Conservation (phyloP, 2,888 invertebrate genomes). For the Corbicula japonica region DNA sequence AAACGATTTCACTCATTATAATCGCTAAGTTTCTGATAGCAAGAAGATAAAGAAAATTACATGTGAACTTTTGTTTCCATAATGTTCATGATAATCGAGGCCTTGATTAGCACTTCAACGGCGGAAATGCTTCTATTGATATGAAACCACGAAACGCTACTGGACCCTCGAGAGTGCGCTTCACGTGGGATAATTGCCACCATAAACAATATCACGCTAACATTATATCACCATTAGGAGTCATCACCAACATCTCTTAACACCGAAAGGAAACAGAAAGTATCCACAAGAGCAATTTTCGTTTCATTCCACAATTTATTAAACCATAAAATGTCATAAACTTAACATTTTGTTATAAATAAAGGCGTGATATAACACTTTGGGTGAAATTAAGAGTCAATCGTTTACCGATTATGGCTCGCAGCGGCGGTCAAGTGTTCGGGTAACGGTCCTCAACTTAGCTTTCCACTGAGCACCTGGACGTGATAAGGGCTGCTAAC, state of each 20-base stretch:
- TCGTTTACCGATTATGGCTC: conserved; percentile 49
- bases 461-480: conserved; percentile 32
- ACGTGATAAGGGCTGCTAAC: not conserved
- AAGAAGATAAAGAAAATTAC: not conserved
- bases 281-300: conserved; percentile 3
- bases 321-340: conserved; percentile 28
- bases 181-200: conserved; percentile 32
- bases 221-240: conserved; percentile 34
- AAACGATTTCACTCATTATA: not conserved
- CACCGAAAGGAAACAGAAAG: not conserved
- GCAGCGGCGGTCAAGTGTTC: conserved; percentile 24
- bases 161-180: conserved; percentile 5
- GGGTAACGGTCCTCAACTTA: conserved; percentile 1
- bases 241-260: conserved; percentile 12
- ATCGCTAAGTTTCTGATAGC: not conserved
- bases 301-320: not conserved
- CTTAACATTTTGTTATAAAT: conserved; percentile 54
- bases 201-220: conserved; percentile 29
- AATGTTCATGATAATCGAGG: not conserved
- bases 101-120: not conserved
- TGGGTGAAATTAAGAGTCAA: conserved; percentile 31
- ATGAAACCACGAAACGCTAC: not conserved
- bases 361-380: conserved; percentile 32
- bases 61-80: not conserved
- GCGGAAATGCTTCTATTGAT: conserved; percentile 1